Evolutionary conservation across 2,113 vertebrate species (phyloP), one percentile per base, ranked within the genome.

Genomic region (Nyctereutes procyonoides): DNA sequence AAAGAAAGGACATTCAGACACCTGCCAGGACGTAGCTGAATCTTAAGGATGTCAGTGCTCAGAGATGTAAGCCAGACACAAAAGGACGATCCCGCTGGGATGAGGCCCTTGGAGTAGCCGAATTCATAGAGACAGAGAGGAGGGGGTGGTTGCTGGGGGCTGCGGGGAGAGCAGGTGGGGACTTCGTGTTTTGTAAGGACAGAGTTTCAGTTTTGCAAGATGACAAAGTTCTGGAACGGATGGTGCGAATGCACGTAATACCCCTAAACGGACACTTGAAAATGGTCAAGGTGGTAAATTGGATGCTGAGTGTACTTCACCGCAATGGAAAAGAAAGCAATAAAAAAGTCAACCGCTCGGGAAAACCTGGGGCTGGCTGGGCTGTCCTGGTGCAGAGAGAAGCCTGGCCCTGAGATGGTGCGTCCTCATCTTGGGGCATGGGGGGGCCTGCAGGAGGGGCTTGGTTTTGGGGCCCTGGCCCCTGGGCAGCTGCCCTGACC

Each of bases 21-120:
- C 19, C 2, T 6, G 82, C 88, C 30, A 1, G 7, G 8, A 16
- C 6, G 3, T 0, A 20, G 28, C 8, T 20, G 38, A 48, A 1
- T 43, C 51, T 2, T 8, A 20, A 53, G 67, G 43, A 51, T 51
- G 0, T 28, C 5, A 10, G 43, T 1, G 11, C 58, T 38, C 60
- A 20, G 2, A 5, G 43, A 60, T 4, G 8, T 8, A 35, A 58
- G 32, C 60, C 67, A 48, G 80, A 5, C 69, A 30, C 58, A 16
- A 26, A 86, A 48, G 43, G 3, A 26, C 19, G 43, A 48, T 12
- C 83, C 76, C 69, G 10, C 19, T 43, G 13, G 0, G 35, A 5
- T 32, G 22, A 24, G 71, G 71, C 19, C 71, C 71, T 38, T 24
- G 5, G 35, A 74, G 35, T 6, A 5, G 71, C 38, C 38, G 5